Evolutionary conservation across 1,140 invertebrate genomes (phyloP).

Genomic region (Drosophila melanica): DNA sequence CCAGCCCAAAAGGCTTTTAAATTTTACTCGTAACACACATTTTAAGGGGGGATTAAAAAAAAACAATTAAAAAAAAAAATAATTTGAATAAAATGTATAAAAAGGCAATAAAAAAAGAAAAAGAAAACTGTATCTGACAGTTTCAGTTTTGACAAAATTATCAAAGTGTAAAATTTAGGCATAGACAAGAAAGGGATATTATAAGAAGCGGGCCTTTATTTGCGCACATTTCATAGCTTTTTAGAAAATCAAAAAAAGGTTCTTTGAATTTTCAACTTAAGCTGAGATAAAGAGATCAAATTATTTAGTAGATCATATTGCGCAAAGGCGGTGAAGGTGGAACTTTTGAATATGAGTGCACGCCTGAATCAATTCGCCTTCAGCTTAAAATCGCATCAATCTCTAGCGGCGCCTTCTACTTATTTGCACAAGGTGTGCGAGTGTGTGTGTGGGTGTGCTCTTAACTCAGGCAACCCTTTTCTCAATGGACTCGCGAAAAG

Average conservation of each 20-base stretch:
- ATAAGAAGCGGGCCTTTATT: no score
- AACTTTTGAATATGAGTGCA: conserved; percentile 32
- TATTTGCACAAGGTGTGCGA: not conserved
- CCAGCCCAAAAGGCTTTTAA: conserved; percentile 8
- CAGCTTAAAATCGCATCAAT: conserved; percentile 53
- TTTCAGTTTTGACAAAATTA: not conserved
- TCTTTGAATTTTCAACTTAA: no score
- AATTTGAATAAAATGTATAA: no score
- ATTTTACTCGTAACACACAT: not conserved
- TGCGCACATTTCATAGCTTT: not conserved
- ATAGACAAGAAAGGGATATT: no score
- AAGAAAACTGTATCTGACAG: not conserved
- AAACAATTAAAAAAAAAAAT: no score
- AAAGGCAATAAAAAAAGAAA: no score
- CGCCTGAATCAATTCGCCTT: conserved; percentile 40
- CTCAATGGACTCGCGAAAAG: conserved; percentile 1
- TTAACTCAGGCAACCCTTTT: conserved; percentile 25
- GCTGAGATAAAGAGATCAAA: conserved; percentile 10
- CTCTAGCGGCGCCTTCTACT: conserved; percentile 4
- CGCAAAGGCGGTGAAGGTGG: not conserved
- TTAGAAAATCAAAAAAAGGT: not conserved
- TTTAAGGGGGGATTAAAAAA: not conserved
- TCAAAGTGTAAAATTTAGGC: no score
- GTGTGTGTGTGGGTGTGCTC: not conserved
- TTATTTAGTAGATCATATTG: conserved; percentile 2